Evolutionary conservation across 1,140 invertebrate species (phyloP).

Genomic region (Melipona quadrifasciata): DNA sequence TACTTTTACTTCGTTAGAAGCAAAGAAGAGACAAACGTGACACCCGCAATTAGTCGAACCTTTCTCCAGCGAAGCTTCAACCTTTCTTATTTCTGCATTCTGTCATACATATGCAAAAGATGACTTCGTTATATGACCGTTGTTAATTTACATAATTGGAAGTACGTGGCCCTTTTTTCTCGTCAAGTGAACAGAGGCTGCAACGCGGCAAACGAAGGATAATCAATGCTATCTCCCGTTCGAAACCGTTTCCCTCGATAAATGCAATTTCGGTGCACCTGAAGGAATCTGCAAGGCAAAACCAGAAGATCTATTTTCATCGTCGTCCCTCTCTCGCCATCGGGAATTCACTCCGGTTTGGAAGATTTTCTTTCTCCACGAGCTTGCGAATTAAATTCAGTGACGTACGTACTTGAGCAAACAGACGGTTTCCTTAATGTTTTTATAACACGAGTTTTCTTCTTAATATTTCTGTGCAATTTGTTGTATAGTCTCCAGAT

Average conservation of each 20-base stretch:
- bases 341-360: conserved; percentile 17
- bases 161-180: conserved; percentile 28
- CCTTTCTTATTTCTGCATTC: not conserved
- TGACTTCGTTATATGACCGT: conserved; percentile 29
- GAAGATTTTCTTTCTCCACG: not conserved
- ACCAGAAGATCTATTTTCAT: conserved; percentile 28
- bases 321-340: conserved; percentile 10
- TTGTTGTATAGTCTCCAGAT: too few species aligned
- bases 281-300: conserved; percentile 48
- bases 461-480: not conserved
- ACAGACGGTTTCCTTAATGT: not conserved
- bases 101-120: conserved; percentile 33
- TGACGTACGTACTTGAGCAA: not conserved
- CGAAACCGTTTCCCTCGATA: not conserved
- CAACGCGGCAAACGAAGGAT: not conserved
- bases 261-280: conserved; percentile 50
- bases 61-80: not conserved
- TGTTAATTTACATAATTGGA: conserved; percentile 56
- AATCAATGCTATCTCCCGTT: conserved; percentile 43
- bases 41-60: not conserved
- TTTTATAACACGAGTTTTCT: not conserved
- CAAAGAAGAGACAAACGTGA: not conserved
- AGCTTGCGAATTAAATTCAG: not conserved
- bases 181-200: conserved; percentile 1
- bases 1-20: not conserved